These are phyloP conservation scores for Bemisia tabaci DNA, from an alignment of 1,140 invertebrate species.

Conservation along the genomic window DNA sequence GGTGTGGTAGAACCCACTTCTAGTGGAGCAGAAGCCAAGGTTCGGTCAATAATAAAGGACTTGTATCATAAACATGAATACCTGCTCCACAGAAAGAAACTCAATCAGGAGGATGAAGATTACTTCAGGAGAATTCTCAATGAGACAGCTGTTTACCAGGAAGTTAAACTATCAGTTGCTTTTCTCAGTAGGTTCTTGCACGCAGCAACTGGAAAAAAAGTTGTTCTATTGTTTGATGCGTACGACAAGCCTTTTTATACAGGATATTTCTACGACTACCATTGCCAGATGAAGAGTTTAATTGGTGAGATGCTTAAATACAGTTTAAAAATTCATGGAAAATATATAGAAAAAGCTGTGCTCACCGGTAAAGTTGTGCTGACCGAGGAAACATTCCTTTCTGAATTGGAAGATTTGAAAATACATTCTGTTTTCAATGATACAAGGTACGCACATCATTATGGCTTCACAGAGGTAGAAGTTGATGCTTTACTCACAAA, in stretches of 20 bases:
- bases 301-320: background rate
- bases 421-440: background rate
- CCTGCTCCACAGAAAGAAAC: too few relatives aligned
- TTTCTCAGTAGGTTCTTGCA: background rate
- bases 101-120: too few relatives aligned
- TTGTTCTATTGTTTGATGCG: background rate
- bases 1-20: background rate
- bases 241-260: background rate
- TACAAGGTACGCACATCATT: background rate
- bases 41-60: background rate
- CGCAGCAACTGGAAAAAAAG: background rate
- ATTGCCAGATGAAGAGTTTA: background rate
- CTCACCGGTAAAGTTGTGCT: background rate
- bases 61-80: too few relatives aligned
- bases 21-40: background rate
- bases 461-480: background rate
- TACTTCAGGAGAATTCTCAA: too few relatives aligned
- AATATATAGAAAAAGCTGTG: background rate
- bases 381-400: background rate
- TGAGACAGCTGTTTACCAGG: background rate
- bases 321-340: background rate
- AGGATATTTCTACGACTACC: background rate
- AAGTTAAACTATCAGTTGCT: background rate
- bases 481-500: background rate
- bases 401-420: background rate